phyloP scores from a whole-genome alignment of 2,888 invertebrate genomes.

The Punctoribates punctum region DNA sequence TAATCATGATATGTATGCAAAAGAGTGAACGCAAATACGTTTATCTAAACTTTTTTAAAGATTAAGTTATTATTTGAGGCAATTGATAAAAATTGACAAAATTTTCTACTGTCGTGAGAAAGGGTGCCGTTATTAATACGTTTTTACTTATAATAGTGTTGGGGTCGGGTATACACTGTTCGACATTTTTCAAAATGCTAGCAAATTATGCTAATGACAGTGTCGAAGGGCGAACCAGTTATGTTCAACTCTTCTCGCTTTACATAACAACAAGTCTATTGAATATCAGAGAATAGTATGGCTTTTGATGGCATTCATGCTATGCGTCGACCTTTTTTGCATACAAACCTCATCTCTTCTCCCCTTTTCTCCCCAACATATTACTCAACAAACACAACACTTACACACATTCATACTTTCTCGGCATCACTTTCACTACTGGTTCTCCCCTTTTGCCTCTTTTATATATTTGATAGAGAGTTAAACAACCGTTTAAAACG shows the following conservation, averaged over 20 bases:
- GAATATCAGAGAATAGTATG: not conserved
- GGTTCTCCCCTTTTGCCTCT: conserved; percentile 15
- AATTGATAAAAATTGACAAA: conserved; percentile 14
- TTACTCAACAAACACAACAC: not conserved
- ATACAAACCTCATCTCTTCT: conserved; percentile 22
- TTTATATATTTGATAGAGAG: conserved; percentile 22
- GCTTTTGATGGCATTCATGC: conserved; percentile 8
- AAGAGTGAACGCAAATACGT: not conserved
- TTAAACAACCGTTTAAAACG: conserved; percentile 26
- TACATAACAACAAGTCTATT: conserved; percentile 34
- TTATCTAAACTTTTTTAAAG: not conserved
- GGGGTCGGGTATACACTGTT: too few species aligned
- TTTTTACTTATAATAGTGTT: not conserved
- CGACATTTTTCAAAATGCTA: conserved; percentile 10
- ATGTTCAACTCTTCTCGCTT: conserved; percentile 34
- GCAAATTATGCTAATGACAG: conserved; percentile 27
- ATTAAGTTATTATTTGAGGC: conserved; percentile 25
- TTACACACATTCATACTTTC: conserved; percentile 5
- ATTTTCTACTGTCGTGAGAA: not conserved
- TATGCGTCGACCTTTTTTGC: conserved; percentile 14
- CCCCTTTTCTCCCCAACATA: conserved; percentile 6
- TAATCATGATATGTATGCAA: conserved; percentile 26
- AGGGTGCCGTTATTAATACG: conserved; percentile 9
- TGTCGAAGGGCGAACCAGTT: conserved; percentile 25
- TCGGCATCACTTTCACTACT: not conserved